Evolutionary conservation across 2,888 invertebrate genomes (phyloP), one percentile per base, ranked within the genome.

Genomic region (Fabriciana adippe): DNA sequence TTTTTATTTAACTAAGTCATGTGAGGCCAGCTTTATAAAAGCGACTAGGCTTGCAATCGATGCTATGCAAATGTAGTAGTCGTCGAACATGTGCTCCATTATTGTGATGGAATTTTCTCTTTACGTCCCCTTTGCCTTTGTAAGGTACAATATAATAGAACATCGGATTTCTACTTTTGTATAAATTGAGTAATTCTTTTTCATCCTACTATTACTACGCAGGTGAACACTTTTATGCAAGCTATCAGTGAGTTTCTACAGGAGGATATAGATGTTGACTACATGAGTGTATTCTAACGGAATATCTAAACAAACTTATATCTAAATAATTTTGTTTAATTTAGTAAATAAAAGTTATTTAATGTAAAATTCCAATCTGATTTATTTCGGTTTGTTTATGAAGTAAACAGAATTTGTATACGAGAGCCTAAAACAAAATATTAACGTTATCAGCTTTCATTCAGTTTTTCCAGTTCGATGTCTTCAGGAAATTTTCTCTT

Each of bases 1-100:
- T 11, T 31, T 11, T 26, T 48, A 48, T 59, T 59, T 59, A 26
- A 48, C 47, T 47, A 47, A 48, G 48, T 53, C 53, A 21, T 55
- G 16, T 48, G 54, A 13, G 47, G 66, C 15, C 31, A 8, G 59
- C 64, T 50, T 67, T 67, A 56, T 41, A 18, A 63, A 53, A 18
- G 26, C 51, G 31, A 55, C 59, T 66, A 47, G 64, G 56, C 66
- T 35, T 53, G 54, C 66, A 54, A 71, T 66, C 71, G 66, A 62
- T 65, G 60, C 56, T 64, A 77, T 78, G 77, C 74, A 76, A 78
- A 76, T 76, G 75, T 73, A 68, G 74, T 74, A 73, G 71, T 68
- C 68, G 64, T 59, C 55, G 67, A 68, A 66, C 67, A 69, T 67
- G 67, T 72, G 72, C 66, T 63, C 63, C 69, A 66, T 66, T 72